Conservation (phyloP, 2,113 vertebrate genomes). For the Desmodus rotundus region DNA sequence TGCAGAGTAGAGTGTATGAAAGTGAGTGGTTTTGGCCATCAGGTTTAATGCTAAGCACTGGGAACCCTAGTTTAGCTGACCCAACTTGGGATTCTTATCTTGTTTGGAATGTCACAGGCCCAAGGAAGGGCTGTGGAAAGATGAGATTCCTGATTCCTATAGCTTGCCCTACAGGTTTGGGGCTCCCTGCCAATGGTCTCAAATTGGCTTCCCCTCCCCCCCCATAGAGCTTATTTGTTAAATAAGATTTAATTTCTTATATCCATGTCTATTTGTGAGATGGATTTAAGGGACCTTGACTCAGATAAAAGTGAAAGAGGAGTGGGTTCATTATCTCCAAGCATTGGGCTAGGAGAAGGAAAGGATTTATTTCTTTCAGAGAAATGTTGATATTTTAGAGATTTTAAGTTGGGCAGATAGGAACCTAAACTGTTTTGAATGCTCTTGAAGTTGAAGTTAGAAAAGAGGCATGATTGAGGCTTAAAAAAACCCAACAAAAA, state of each 20-base stretch:
- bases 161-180: neutral
- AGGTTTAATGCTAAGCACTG: neutral
- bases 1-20: neutral
- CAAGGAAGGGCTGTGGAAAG: neutral
- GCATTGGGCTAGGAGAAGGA: neutral
- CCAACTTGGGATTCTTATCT: neutral
- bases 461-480: neutral
- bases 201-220: neutral
- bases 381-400: conserved; percentile 25
- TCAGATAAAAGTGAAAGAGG: neutral
- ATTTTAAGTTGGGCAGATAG: neutral
- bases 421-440: neutral
- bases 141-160: neutral
- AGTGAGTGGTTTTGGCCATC: neutral
- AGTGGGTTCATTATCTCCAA: neutral
- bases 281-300: neutral
- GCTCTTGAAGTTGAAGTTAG: neutral
- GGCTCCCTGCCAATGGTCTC: neutral
- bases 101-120: neutral
- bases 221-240: neutral
- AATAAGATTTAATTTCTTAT: neutral
- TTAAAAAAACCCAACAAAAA: neutral
- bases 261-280: neutral
- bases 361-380: neutral
- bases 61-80: neutral